phyloP scores from a whole-genome alignment of 2,888 invertebrate genomes.

The Lutraria lutraria region DNA sequence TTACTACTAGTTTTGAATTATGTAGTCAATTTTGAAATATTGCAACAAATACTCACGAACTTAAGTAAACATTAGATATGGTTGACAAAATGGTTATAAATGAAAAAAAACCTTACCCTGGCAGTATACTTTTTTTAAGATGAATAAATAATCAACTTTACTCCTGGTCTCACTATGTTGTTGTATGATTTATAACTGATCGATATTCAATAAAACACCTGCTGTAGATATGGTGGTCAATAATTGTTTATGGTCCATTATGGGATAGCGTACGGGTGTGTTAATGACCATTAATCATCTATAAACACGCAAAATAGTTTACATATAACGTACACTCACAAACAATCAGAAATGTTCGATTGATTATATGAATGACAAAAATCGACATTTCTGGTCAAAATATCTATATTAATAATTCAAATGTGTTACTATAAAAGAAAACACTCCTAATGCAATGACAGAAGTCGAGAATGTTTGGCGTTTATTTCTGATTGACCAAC shows the following conservation, averaged over 20 bases:
- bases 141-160: neutral
- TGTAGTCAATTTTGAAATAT: no score
- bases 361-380: neutral
- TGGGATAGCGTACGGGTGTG: neutral
- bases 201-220: neutral
- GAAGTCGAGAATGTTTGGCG: neutral
- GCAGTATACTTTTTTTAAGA: no score
- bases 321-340: neutral
- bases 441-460: neutral
- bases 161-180: neutral
- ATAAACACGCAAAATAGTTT: neutral
- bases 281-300: neutral
- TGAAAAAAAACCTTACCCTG: neutral
- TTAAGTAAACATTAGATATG: no score
- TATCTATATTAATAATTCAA: neutral
- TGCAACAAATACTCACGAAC: no score
- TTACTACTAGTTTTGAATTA: no score
- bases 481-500: neutral
- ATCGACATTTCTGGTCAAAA: neutral
- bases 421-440: neutral
- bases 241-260: neutral
- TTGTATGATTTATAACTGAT: neutral
- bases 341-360: neutral
- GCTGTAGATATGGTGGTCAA: neutral
- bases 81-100: neutral